Evolutionary conservation across 2,888 invertebrate species (phyloP), one percentile per base, ranked within the genome.

Genomic region (Kryphioiulus occultus): DNA sequence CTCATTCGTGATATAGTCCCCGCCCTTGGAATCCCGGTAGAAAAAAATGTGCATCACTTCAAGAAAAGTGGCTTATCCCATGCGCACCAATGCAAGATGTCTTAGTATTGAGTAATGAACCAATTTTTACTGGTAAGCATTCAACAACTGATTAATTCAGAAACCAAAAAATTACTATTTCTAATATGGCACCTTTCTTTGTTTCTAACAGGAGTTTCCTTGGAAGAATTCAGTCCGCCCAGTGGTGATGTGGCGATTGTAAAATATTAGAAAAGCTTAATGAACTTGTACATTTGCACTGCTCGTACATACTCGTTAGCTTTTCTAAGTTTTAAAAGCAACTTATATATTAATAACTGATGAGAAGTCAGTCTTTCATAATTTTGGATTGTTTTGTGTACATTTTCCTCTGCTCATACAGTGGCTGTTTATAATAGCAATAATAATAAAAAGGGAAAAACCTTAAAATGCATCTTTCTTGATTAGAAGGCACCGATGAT

Each of bases 21-120:
- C 84, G 85, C 22, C 53, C 87, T 32, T 87, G 87, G 87, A 87
- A 87, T 87, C 87, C 87, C 26, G 87, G 87, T 19, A 85, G 59
- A 85, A 84, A 85, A 59, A 44, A 85, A 32, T 87, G 87, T 87
- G 85, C 87, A 22, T 84, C 47, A 39, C 68, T 87, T 22, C 87
- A 87, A 47, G 44, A 85, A 44, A 87, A 87, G 44, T 87, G 85
- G 85, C 39, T 59, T 17, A 7, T 85, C 1, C 87, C 87, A n/a
- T 85, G 87, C 26, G 35, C 87, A 32, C 53, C 85, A n/a, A 84
- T 53, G 35, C 85, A 87, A 83, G 87, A 87, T 4, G 87, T 87
- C 17, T 35, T 32, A 26, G 87, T 87, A 5, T 85, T 87, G 53
- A 85, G 32, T 22, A 87, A 87, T 59, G 53, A 85, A 53, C 87